Percentiles rank a stretch among this genome's conserved stretches.
Conservation (phyloP, 1,140 invertebrate species). For the Pseudomyrmex sp. region DNA sequence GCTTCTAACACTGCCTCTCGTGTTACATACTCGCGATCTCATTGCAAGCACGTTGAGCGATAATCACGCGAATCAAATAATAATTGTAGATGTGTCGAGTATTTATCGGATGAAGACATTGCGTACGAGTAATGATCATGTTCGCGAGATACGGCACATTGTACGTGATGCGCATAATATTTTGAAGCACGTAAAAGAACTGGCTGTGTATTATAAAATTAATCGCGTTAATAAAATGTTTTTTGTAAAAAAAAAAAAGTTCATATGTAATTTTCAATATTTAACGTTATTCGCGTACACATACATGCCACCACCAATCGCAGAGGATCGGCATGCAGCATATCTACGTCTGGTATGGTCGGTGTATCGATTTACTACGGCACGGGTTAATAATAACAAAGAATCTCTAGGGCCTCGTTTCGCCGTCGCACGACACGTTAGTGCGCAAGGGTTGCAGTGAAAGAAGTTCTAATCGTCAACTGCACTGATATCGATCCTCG, state of each 20-base stretch:
- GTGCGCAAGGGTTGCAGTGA: slow-evolving; percentile 67
- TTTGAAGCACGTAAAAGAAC: not conserved
- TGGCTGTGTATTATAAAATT: too few relatives aligned
- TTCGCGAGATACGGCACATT: not conserved
- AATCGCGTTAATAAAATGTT: not conserved
- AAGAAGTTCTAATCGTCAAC: slow-evolving; percentile 70
- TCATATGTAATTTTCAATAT: slow-evolving; percentile 1
- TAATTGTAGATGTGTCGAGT: slow-evolving; percentile 18
- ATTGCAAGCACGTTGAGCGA: slow-evolving; percentile 11
- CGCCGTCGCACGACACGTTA: slow-evolving; percentile 52
- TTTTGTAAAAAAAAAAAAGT: not conserved
- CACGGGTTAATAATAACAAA: slow-evolving; percentile 71
- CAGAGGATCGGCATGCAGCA: slow-evolving; percentile 39
- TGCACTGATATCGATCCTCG: slow-evolving; percentile 60
- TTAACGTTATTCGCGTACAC: slow-evolving; percentile 51
- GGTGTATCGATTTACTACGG: slow-evolving; percentile 67
- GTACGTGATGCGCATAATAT: not conserved
- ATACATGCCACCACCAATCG: slow-evolving; percentile 42
- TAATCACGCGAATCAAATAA: slow-evolving; percentile 40
- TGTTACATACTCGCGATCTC: slow-evolving; percentile 39
- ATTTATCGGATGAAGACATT: slow-evolving; percentile 30
- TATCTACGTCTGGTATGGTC: slow-evolving; percentile 61
- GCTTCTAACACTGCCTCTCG: slow-evolving; percentile 38
- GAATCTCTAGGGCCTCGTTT: slow-evolving; percentile 65
- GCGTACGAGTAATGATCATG: not conserved